Conservation (phyloP, 2,113 vertebrate species). For the Pan paniscus region DNA sequence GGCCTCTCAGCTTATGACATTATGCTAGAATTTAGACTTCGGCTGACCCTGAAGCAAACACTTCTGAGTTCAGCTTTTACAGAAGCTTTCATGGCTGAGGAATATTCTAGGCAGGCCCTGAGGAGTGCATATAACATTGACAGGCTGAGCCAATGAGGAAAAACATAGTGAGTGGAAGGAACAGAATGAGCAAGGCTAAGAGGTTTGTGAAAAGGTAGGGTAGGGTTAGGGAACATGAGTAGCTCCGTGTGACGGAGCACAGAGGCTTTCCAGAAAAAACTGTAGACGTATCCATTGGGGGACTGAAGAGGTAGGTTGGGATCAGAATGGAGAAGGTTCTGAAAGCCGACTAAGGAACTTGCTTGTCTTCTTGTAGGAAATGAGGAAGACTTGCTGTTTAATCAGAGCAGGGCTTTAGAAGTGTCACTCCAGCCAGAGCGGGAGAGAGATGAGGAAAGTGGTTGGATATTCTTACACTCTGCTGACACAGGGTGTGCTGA, state of each 20-base stretch:
- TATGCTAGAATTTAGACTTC: not conserved
- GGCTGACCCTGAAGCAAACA: accelerated
- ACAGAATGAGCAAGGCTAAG: not conserved
- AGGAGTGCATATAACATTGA: accelerated
- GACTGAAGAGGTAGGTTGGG: accelerated
- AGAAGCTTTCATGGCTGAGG: not conserved
- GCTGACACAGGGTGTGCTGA: not conserved
- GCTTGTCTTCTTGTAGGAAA: not conserved
- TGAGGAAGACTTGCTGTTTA: not conserved
- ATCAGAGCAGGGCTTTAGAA: not conserved
- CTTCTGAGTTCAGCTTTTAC: not conserved
- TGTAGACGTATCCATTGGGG: accelerated
- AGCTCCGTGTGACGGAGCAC: accelerated
- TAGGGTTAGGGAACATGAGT: accelerated
- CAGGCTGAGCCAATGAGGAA: not conserved
- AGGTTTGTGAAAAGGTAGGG: too few species aligned
- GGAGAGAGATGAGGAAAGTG: accelerated
- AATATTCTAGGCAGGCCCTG: not conserved
- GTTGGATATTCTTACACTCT: accelerated
- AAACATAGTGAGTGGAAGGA: accelerated
- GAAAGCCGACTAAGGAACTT: not conserved
- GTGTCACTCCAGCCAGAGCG: accelerated
- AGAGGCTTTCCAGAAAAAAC: not conserved
- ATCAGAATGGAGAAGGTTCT: not conserved
- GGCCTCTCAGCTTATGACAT: not conserved